phyloP scores from a whole-genome alignment of 2,888 invertebrate species.

The Sarcophaga rosellei region DNA sequence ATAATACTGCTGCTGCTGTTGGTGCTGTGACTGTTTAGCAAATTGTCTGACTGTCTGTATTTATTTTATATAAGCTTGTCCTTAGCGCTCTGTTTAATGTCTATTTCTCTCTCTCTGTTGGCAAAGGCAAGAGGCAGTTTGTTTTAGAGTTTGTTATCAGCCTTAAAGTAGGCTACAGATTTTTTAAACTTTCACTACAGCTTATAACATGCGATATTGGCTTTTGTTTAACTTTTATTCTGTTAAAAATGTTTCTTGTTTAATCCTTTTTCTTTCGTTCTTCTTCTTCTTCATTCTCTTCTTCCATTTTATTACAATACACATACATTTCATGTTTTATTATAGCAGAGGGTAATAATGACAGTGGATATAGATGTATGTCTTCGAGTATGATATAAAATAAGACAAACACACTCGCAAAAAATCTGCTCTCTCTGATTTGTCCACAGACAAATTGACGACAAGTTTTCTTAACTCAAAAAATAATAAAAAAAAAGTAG shows the following conservation, averaged over 20 bases:
- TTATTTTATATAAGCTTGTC: too few relatives aligned
- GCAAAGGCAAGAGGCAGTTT: too few relatives aligned
- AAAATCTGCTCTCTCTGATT: background rate
- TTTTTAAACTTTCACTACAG: background rate
- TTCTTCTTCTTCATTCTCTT: background rate
- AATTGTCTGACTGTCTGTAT: too few relatives aligned
- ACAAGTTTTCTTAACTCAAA: slow-evolving; percentile 28
- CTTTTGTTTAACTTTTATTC: background rate
- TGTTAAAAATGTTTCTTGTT: background rate
- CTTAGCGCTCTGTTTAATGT: too few relatives aligned
- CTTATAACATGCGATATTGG: background rate
- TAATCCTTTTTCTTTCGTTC: background rate
- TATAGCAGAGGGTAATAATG: background rate
- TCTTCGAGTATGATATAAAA: background rate
- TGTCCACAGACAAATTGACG: slow-evolving; percentile 66
- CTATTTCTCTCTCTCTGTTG: background rate
- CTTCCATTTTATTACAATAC: background rate
- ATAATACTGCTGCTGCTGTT: too few relatives aligned
- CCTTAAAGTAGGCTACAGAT: slow-evolving; percentile 22
- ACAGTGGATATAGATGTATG: background rate
- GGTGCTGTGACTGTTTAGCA: too few relatives aligned
- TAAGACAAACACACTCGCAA: too few relatives aligned
- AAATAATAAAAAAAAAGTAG: too few relatives aligned
- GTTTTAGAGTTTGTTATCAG: background rate
- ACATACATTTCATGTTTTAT: background rate